Base-by-base conservation (phyloP, 2,113 vertebrate species). In the Sapajus apella region DNA sequence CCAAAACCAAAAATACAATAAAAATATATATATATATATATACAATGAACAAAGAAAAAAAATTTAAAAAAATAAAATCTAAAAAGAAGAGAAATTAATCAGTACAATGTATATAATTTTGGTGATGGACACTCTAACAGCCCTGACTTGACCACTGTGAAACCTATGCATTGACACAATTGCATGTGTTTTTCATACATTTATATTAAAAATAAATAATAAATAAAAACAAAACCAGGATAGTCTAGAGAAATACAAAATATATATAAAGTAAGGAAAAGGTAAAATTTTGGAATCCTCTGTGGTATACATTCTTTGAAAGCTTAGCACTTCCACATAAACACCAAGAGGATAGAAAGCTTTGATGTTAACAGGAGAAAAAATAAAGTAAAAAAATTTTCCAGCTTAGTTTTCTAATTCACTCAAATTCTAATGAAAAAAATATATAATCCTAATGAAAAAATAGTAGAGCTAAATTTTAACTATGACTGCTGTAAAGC, bases 381-480 rank as follows among this genome's bases (percentile, higher is more conserved):
- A 4, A 56, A 82, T 88, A 2, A 30, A n/a, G 52, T 52, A 75
- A 23, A 95, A 89, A 89, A 61, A 47, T 89, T 0, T 4, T 82
- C 20, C 17, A 86, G 23, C 20, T 95, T 90, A 93, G 87, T 90
- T 85, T 96, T 35, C 77, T 32, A 79, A 89, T 79, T 81, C 91
- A 55, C 61, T 27, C 47, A 93, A 94, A 91, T 89, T 86, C 68
- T 86, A 81, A 93, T 25, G 4, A 77, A 56, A 86, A 87, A 70
- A 56, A 47, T 55, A 45, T 20, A 77, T 43, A 88, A 32, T 82
- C 11, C 35, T 92, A 95, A 89, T 73, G 13, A 86, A 50, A 82
- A 97, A 84, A 82, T 0, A 82, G 12, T 27, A 30, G 30, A 76
- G 20, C n/a, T 76, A 73, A 61, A 90, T 92, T 85, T 90, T 66